Evolutionary conservation across 2,888 invertebrate species (phyloP), one percentile per base, ranked within the genome.

Genomic region (Aproaerema taeniolella): DNA sequence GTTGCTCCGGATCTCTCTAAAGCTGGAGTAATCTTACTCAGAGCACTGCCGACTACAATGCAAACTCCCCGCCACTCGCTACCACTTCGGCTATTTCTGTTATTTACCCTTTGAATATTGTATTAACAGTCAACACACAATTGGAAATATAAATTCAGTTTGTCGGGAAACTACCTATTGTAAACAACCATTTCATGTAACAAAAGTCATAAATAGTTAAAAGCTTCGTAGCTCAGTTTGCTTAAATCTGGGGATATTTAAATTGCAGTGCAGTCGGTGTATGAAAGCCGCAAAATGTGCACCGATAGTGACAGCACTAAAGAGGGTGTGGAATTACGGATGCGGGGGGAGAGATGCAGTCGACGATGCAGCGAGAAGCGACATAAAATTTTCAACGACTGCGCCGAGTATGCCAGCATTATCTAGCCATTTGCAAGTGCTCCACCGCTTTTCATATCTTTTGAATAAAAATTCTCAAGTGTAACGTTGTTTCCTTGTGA

Each of bases 331-430:
- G 62, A 69, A 66, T 70, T 64, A 66, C 67, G 65, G 61, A 59
- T 56, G 56, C 58, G 58, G 56, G 49, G 53, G 51, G 58, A 52
- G 61, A 57, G 61, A 52, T 70, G 73, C 72, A 74, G 65, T 58
- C 62, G 67, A 66, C 71, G 67, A 71, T 76, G 78, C 76, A 73
- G 67, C 63, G 72, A 66, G 74, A 74, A 64, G 75, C 70, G 81
- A 79, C 77, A 82, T 82, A 75, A 83, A 81, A 82, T 77, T 80
- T 80, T 80, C 82, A 82, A 78, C 75, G 77, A 79, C 70, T 70
- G 66, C 66, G 67, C 65, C 61, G 74, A 75, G 77, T 73, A 77
- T 78, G 75, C 71, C 69, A 66, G 78, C 73, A 81, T 82, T 80
- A 83, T 83, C 78, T 81, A 73, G 74, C 74, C 69, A 75, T 78